Base-by-base conservation (phyloP, 1,140 invertebrate species). In the Neomicropteryx cornuta region DNA sequence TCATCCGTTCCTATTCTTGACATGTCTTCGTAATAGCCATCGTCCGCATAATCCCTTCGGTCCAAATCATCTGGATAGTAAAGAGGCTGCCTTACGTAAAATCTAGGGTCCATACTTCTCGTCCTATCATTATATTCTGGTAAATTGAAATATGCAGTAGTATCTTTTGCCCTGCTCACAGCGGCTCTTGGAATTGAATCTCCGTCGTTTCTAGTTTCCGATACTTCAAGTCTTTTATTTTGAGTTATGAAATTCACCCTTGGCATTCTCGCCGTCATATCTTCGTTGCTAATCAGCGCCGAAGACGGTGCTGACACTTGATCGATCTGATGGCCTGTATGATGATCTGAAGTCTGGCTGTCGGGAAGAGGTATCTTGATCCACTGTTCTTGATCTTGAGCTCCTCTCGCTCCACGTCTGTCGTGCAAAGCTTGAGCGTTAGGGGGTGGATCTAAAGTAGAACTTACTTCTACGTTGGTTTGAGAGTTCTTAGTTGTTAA, bases 201-300 rank as follows among this genome's bases (percentile, higher is more conserved):
- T 16, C 45, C 41, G 22, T 44, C 39, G 30, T 44, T 38, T 39
- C 45, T 44, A 22, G 39, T 47, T 27, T 47, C 45, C 13, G 42
- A 32, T 30, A 42, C 38, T 36, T 47, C 39, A 17, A 47, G 39
- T 23, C 42, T 39, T 42, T 47, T 47, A 13, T 40, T 40, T 42
- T 47, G 45, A 16, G 45, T 47, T 2, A 47, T 42, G 20, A 47
- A 47, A 36, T 47, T 47, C 3, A 47, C 45, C 37, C 45, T 38
- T 2, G 45, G 45, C 42, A 47, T 42, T 37, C 45, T 41, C 16
- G 41, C 42, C 33, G 42, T 47, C 6, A 28, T 22, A 18, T 47
- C 45, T 19, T 47, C 45, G 4, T 24, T 21, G 30, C 36, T 47
- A 5, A 33, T 11, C 11, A 34, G 22, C 16, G 45, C 36, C 18